Conservation (phyloP, 2,888 invertebrate species). For the Vanessa cardui region DNA sequence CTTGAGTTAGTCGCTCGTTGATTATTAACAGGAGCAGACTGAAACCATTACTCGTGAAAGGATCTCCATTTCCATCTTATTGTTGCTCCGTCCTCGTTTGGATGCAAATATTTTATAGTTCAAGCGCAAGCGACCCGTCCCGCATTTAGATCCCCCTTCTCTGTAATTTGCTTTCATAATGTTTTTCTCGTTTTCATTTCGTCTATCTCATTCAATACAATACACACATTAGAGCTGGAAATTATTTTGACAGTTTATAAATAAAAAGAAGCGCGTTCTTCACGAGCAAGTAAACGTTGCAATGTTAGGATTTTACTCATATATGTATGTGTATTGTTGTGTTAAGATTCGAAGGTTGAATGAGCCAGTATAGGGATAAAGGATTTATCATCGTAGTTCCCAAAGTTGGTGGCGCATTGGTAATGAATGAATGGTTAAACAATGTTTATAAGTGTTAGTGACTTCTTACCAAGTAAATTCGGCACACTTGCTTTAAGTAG, state of each 20-base stretch:
- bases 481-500: no score
- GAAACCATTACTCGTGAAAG: slow-evolving; percentile 33
- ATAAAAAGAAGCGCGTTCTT: background rate
- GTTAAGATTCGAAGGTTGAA: no score
- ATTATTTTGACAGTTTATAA: background rate
- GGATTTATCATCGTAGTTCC: no score
- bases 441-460: no score
- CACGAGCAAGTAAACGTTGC: background rate
- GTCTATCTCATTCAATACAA: slow-evolving; percentile 27
- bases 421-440: no score
- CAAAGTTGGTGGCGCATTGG: no score
- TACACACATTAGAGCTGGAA: slow-evolving; percentile 25
- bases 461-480: no score
- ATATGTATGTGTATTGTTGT: no score
- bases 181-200: slow-evolving; percentile 24
- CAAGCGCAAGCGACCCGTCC: slow-evolving; percentile 20
- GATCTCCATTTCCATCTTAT: slow-evolving; percentile 74
- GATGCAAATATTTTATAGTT: slow-evolving; percentile 73
- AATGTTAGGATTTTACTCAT: no score
- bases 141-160: slow-evolving; percentile 38
- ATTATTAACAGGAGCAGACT: slow-evolving; percentile 28
- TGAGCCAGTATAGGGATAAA: no score
- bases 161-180: slow-evolving; percentile 30
- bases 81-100: slow-evolving; percentile 71
- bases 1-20: slow-evolving; percentile 1